Base-by-base conservation (phyloP, 1,140 invertebrate species). In the Drosophila sp. region DNA sequence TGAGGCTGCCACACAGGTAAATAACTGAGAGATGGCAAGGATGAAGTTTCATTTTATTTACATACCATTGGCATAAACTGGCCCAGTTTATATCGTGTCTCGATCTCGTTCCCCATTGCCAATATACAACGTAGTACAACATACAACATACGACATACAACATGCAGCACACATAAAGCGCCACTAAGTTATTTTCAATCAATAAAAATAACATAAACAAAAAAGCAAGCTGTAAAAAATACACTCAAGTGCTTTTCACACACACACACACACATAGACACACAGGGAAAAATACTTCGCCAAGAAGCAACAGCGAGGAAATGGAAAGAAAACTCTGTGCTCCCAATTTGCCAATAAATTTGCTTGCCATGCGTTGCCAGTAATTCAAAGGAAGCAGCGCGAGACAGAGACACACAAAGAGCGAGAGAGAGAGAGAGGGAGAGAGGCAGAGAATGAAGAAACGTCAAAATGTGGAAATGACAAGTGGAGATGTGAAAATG, bases 191-290 rank as follows among this genome's bases (percentile, higher is more conserved):
- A 87, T 87, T 87, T 87, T 87, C 83, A 87, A 87, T 87, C 83
- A 87, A 87, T 87, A 87, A 87, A 87, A 87, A 89, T 72, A 87
- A 87, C 83, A 87, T 89, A 89, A 87, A 89, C 83, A 87, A 87
- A 82, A 72, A 62, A 62, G 76, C 72, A 83, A 89, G 83, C 83
- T 79, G 84, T 89, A 87, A 87, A 87, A 87, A 80, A 83, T 80
- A 89, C 73, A 87, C 83, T 79, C 76, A 89, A 89, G 56, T 76
- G 56, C 51, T 43, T 56, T 66, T 45, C 61, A 58, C 18, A 53
- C 50, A 53, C 59, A 59, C 21, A 34, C 38, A 34, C 41, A 56
- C 50, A 57, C 11, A 18, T 32, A 6, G 16, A 56, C 36, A 56
- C 27, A 32, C 25, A 46, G 41, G 3, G 18, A 18, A 7, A 46